A percentile compares a stretch with the other conserved stretches of the same genome.
Evolutionary conservation across 2,888 invertebrate genomes (phyloP).

Genomic region (Ochropleura plecta): DNA sequence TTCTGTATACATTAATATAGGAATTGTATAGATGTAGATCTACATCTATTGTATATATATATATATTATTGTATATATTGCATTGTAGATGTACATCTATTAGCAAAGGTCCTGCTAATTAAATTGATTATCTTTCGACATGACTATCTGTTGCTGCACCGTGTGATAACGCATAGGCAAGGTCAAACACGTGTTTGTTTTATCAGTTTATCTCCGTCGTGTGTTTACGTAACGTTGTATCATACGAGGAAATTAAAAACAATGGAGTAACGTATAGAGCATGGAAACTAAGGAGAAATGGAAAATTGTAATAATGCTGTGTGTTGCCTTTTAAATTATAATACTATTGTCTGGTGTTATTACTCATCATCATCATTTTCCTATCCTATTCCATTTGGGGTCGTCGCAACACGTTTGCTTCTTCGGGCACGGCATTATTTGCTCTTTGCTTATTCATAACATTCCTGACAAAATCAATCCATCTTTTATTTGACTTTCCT

Average conservation of each 20-base stretch:
- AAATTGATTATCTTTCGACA: conserved; percentile 69
- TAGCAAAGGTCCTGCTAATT: conserved; percentile 50
- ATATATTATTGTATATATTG: no score
- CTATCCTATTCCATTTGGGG: no score
- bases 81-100: no score
- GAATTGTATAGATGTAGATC: no score
- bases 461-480: no score
- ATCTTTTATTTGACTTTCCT: no score
- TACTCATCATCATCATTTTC: no score
- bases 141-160: conserved; percentile 58
- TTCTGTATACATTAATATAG: no score
- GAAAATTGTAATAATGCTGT: background rate
- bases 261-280: background rate
- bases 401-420: no score
- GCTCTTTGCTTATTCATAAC: no score
- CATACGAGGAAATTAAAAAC: conserved; percentile 22
- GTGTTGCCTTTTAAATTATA: background rate
- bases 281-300: background rate
- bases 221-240: conserved; percentile 32
- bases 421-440: no score
- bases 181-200: conserved; percentile 61
- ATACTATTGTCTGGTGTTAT: no score
- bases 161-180: conserved; percentile 62
- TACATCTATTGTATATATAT: background rate
- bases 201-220: conserved; percentile 56